Conservation (phyloP, 2,888 invertebrate genomes). For the Pterostichus niger region DNA sequence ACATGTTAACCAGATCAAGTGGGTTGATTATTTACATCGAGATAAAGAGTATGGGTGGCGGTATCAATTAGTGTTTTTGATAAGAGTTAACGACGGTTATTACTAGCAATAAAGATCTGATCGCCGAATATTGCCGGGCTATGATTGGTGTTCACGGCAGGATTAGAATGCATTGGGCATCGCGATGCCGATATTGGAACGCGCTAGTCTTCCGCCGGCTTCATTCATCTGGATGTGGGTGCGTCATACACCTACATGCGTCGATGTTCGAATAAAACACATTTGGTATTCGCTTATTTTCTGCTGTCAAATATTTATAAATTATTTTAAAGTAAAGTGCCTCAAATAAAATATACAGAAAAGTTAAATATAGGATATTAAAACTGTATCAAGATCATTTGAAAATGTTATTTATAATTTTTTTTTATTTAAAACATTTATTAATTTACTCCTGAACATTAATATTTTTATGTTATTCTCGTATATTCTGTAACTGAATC, state of each 20-base stretch:
- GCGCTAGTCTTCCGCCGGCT: conserved; percentile 18
- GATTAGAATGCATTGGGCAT: conserved; percentile 15
- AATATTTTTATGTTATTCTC: too few species aligned
- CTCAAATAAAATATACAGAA: too few species aligned
- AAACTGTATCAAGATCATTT: too few species aligned
- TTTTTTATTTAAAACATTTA: too few species aligned
- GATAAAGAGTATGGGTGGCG: conserved; percentile 37
- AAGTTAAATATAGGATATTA: too few species aligned
- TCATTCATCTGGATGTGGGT: conserved; percentile 20
- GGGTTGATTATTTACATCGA: conserved; percentile 41
- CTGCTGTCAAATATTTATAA: too few species aligned
- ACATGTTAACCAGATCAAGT: conserved; percentile 52
- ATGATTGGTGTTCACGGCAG: conserved; percentile 43
- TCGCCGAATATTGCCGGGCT: conserved; percentile 25
- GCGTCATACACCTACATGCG: conserved; percentile 23
- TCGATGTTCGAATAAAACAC: neutral
- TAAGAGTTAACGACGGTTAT: conserved; percentile 62
- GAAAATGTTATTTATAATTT: too few species aligned
- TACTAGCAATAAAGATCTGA: conserved; percentile 54
- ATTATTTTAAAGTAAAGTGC: too few species aligned
- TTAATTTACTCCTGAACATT: too few species aligned
- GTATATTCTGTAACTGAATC: too few species aligned
- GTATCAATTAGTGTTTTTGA: conserved; percentile 61
- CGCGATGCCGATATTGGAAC: conserved; percentile 52
- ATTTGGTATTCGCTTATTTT: too few species aligned